These are phyloP conservation scores for Acanthacorydalis orientalis DNA, from an alignment of 2,888 invertebrate genomes.

Conservation along the genomic window DNA sequence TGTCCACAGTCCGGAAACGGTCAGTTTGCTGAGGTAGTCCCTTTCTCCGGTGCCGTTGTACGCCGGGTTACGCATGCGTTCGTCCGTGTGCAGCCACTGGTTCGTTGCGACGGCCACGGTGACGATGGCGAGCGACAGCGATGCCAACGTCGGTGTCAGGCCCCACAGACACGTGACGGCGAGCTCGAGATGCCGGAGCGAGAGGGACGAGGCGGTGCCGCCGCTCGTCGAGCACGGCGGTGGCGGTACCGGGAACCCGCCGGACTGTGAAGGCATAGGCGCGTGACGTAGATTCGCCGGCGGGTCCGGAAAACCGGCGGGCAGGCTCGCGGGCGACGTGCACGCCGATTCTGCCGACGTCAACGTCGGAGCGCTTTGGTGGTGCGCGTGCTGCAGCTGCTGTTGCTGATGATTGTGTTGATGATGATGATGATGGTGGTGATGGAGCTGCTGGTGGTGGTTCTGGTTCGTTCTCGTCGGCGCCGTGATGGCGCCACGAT, in stretches of 20 bases:
- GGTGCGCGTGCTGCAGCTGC: too few relatives aligned
- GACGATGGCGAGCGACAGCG: slow-evolving; percentile 53
- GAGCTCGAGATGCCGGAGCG: slow-evolving; percentile 31
- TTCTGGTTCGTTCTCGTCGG: neutral
- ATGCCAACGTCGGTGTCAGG: slow-evolving; percentile 46
- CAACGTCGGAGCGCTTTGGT: too few relatives aligned
- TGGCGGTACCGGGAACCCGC: neutral
- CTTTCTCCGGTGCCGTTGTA: slow-evolving; percentile 63
- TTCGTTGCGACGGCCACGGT: slow-evolving; percentile 58
- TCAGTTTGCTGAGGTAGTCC: slow-evolving; percentile 52
- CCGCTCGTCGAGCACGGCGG: slow-evolving; percentile 8
- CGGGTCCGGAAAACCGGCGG: too few relatives aligned
- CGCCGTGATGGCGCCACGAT: neutral
- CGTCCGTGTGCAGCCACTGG: slow-evolving; percentile 77
- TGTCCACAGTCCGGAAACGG: slow-evolving; percentile 67
- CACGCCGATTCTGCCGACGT: too few relatives aligned
- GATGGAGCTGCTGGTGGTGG: neutral
- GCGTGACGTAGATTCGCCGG: neutral
- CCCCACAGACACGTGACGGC: slow-evolving; percentile 45
- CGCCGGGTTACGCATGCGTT: slow-evolving; percentile 60
- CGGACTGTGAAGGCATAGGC: neutral
- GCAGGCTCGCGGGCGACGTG: too few relatives aligned
- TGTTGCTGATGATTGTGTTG: too few relatives aligned
- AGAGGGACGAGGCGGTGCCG: slow-evolving; percentile 15
- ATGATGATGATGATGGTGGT: too few relatives aligned